A percentile compares a stretch with the other conserved stretches of the same genome.
Conservation (phyloP, 2,888 invertebrate species). For the Dasypolia templi region DNA sequence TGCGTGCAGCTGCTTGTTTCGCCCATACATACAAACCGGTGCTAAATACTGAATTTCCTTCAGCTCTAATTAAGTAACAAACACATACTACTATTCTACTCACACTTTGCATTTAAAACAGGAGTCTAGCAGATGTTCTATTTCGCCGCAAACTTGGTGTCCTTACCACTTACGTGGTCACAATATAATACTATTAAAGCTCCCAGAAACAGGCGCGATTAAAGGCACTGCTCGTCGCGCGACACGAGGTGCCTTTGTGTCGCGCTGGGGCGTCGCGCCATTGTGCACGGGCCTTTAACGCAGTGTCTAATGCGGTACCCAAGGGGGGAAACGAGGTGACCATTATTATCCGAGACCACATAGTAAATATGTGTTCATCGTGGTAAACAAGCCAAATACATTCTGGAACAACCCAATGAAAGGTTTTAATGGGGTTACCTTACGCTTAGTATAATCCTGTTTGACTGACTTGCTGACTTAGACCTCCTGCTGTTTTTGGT, state of each 20-base stretch:
- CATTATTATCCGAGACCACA: conserved; percentile 10
- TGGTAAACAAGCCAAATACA: conserved; percentile 9
- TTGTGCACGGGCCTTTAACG: no score
- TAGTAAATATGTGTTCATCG: conserved; percentile 9
- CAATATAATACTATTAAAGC: conserved; percentile 26
- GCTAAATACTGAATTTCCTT: not conserved
- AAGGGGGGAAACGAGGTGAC: conserved; percentile 10
- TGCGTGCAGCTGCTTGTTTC: not conserved
- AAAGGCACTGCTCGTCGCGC: no score
- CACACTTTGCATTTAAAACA: conserved; percentile 1
- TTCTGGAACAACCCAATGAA: not conserved
- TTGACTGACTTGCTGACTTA: no score
- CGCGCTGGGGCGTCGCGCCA: no score
- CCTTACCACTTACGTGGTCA: conserved; percentile 21
- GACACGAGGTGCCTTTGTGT: no score
- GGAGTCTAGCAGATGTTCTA: not conserved
- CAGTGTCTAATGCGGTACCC: conserved; percentile 1
- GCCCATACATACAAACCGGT: not conserved
- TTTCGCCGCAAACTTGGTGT: not conserved
- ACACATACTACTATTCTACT: not conserved
- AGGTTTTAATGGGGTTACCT: not conserved
- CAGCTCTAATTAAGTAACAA: not conserved
- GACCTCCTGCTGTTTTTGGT: no score
- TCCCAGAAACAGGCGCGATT: no score
- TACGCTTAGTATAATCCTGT: not conserved